Evolutionary conservation across 1,140 invertebrate genomes (phyloP).

Genomic region (Drosophila albomicans): DNA sequence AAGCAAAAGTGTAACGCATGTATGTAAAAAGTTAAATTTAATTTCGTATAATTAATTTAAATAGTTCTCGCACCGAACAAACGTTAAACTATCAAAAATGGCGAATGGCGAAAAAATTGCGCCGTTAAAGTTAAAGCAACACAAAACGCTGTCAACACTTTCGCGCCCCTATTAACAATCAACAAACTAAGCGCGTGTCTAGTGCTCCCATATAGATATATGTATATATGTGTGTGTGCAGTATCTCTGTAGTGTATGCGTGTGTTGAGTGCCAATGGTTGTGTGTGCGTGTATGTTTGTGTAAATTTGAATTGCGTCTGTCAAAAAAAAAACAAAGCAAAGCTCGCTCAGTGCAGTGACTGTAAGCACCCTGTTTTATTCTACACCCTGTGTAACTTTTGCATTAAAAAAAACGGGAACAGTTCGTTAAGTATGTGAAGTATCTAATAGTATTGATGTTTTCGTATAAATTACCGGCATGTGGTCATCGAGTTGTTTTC

Average conservation of each 20-base stretch:
- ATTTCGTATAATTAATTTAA: neutral
- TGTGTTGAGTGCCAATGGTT: conserved; percentile 8
- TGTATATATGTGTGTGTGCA: conserved; percentile 4
- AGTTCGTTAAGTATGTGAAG: neutral
- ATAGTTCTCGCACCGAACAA: conserved; percentile 6
- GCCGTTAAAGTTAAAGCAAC: conserved; percentile 49
- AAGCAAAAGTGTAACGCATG: conserved; percentile 8
- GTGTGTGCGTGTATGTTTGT: conserved; percentile 5
- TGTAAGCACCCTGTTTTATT: neutral
- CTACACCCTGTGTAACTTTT: conserved; percentile 15
- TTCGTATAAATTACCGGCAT: conserved; percentile 70
- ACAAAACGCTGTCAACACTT: conserved; percentile 21
- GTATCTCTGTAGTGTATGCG: conserved; percentile 3
- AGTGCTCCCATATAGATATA: neutral
- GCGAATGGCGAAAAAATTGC: conserved; percentile 50
- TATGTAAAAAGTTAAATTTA: conserved; percentile 14
- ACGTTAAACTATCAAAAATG: conserved; percentile 29
- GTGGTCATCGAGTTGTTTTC: conserved; percentile 54
- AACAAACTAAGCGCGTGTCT: conserved; percentile 46
- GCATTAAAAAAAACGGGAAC: conserved; percentile 12
- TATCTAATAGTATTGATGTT: conserved; percentile 32
- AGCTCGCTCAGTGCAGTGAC: conserved; percentile 21
- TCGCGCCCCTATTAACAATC: conserved; percentile 39
- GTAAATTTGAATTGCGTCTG: conserved; percentile 9
- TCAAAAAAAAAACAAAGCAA: conserved; percentile 14